These are phyloP conservation scores for Rousettus leschenaultii DNA, from an alignment of 2,113 vertebrate species.

Conservation along the genomic window DNA sequence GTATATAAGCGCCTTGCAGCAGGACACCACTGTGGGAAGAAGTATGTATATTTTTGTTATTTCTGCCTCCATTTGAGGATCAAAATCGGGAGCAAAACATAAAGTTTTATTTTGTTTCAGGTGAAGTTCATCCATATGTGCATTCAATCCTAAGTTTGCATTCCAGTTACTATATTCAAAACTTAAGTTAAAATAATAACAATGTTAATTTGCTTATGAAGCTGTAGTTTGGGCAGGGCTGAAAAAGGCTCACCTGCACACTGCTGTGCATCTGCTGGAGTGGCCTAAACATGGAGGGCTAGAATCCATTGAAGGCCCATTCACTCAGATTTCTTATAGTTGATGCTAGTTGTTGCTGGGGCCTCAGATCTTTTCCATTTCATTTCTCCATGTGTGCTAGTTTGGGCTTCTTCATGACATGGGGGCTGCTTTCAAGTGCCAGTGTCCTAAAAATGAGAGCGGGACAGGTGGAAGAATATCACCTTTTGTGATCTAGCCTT, in stretches of 20 bases:
- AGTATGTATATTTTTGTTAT: conserved; percentile 82
- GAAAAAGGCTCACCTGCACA: not conserved
- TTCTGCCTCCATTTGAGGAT: conserved; percentile 13
- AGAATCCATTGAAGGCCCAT: not conserved
- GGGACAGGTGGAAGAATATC: not conserved
- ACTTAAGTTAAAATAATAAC: conserved; percentile 23
- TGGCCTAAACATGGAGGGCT: not conserved
- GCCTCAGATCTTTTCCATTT: not conserved
- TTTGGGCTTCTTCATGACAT: not conserved
- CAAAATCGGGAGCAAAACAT: not conserved
- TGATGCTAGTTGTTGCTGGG: not conserved
- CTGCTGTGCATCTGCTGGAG: not conserved
- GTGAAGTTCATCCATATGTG: not conserved
- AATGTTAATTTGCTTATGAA: conserved; percentile 7
- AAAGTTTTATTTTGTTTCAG: conserved; percentile 14
- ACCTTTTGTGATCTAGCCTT: not conserved
- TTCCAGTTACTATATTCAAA: not conserved
- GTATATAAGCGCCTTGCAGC: conserved; percentile 93
- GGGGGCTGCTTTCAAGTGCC: not conserved
- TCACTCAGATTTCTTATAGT: not conserved
- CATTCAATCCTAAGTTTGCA: not conserved
- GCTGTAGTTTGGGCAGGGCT: not conserved
- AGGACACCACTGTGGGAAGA: conserved; percentile 87
- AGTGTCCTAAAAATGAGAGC: not conserved
- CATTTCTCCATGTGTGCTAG: not conserved